phyloP scores from a whole-genome alignment of 2,797 vertebrate genomes.

The Megalops cyprinoides region DNA sequence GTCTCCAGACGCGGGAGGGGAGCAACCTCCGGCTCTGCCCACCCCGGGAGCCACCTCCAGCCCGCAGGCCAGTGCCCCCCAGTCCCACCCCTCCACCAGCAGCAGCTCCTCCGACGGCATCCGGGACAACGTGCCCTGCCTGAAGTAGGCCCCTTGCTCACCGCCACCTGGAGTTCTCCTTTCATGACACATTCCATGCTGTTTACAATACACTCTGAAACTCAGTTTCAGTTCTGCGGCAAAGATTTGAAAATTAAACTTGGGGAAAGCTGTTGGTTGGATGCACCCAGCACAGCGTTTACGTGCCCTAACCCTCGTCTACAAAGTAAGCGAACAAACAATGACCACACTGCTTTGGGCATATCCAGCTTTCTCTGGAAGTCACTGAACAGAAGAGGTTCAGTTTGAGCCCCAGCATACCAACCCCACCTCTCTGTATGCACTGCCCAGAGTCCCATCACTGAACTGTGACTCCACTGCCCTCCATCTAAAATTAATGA shows the following conservation, averaged over 20 bases:
- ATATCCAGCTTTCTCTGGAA: too few relatives aligned
- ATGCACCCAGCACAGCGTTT: too few relatives aligned
- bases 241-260: too few relatives aligned
- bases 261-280: too few relatives aligned
- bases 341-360: too few relatives aligned
- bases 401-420: background rate
- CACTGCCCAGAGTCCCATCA: background rate
- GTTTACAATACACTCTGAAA: too few relatives aligned
- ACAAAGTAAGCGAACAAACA: too few relatives aligned
- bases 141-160: constrained; percentile 80
- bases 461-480: background rate
- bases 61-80: constrained; percentile 84
- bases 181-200: too few relatives aligned
- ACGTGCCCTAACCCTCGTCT: too few relatives aligned
- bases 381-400: too few relatives aligned
- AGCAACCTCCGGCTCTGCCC: constrained; percentile 83
- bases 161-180: too few relatives aligned
- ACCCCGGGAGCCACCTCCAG: constrained; percentile 85
- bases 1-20: constrained; percentile 84
- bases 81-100: constrained; percentile 92
- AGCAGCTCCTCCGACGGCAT: constrained; percentile 95
- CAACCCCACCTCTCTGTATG: background rate
- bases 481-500: background rate
- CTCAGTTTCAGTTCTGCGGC: too few relatives aligned
- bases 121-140: constrained; percentile 93